Percentiles rank a stretch among this genome's conserved stretches.
Evolutionary conservation across 2,797 vertebrate genomes (phyloP).

Genomic region (Microctenopoma stevenorrisi): DNA sequence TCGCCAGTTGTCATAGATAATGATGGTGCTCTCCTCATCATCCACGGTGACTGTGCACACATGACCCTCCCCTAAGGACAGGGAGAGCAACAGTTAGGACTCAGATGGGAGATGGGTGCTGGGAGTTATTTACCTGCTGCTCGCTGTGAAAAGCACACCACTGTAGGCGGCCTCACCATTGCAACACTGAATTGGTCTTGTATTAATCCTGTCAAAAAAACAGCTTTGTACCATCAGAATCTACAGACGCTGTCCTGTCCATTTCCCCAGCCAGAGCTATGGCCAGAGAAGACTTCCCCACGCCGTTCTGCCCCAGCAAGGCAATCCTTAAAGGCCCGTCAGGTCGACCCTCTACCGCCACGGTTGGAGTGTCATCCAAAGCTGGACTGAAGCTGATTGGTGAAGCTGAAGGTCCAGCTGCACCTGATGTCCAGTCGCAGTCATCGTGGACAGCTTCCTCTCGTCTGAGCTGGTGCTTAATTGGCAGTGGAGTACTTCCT

Average conservation of each 20-base stretch:
- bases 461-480: constrained; percentile 89
- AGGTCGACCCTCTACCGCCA: constrained; percentile 62
- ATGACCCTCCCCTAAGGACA: constrained; percentile 87
- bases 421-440: constrained; percentile 81
- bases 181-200: constrained; percentile 3
- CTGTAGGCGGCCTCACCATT: background rate
- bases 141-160: background rate
- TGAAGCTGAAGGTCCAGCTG: constrained; percentile 75
- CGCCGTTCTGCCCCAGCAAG: constrained; percentile 89
- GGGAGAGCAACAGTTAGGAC: constrained; percentile 58
- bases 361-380: constrained; percentile 74
- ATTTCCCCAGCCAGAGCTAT: constrained; percentile 84
- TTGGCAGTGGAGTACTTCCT: constrained; percentile 90
- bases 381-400: constrained; percentile 76
- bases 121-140: constrained; percentile 45
- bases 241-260: constrained; percentile 84
- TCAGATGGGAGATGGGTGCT: constrained; percentile 38
- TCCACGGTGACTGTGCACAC: constrained; percentile 87
- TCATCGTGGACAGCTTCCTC: constrained; percentile 87
- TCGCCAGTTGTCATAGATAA: constrained; percentile 94
- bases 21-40: constrained; percentile 88
- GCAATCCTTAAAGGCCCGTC: constrained; percentile 81
- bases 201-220: constrained; percentile 12
- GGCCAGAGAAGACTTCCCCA: constrained; percentile 90
- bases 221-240: constrained; percentile 78